phyloP scores from a whole-genome alignment of 1,140 invertebrate genomes.

The Leptinotarsa undecemlineata region DNA sequence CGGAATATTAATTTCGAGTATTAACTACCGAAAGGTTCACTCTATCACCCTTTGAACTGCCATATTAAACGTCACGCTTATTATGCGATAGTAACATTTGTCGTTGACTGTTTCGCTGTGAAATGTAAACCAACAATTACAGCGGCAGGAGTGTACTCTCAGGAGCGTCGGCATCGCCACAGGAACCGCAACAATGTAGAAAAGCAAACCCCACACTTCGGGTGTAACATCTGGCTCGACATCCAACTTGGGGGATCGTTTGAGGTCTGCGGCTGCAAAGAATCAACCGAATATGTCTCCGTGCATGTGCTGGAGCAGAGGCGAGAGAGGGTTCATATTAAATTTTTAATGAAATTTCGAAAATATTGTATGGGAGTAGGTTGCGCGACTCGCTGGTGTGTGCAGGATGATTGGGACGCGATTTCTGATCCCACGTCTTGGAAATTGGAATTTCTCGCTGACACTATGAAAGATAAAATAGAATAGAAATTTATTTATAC shows the following conservation, averaged over 20 bases:
- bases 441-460: background rate
- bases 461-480: background rate
- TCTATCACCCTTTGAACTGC: too few relatives aligned
- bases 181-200: slow-evolving; percentile 17
- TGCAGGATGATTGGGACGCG: background rate
- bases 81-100: slow-evolving; percentile 14
- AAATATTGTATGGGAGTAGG: slow-evolving; percentile 8
- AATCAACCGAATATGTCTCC: slow-evolving; percentile 16
- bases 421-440: background rate
- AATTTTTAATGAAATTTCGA: slow-evolving; percentile 18
- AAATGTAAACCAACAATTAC: slow-evolving; percentile 20
- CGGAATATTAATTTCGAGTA: too few relatives aligned
- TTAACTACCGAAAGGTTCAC: too few relatives aligned
- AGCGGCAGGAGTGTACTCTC: slow-evolving; percentile 7
- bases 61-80: background rate
- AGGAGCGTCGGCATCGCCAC: slow-evolving; percentile 1
- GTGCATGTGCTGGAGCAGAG: background rate
- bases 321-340: slow-evolving; percentile 9
- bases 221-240: slow-evolving; percentile 1
- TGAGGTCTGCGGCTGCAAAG: background rate
- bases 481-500: too few relatives aligned
- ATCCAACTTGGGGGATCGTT: slow-evolving; percentile 3
- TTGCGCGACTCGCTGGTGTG: too few relatives aligned
- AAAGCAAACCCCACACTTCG: background rate
- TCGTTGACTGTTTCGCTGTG: background rate